Base-by-base conservation (phyloP, 2,113 vertebrate genomes). In the Gila orcuttii region DNA sequence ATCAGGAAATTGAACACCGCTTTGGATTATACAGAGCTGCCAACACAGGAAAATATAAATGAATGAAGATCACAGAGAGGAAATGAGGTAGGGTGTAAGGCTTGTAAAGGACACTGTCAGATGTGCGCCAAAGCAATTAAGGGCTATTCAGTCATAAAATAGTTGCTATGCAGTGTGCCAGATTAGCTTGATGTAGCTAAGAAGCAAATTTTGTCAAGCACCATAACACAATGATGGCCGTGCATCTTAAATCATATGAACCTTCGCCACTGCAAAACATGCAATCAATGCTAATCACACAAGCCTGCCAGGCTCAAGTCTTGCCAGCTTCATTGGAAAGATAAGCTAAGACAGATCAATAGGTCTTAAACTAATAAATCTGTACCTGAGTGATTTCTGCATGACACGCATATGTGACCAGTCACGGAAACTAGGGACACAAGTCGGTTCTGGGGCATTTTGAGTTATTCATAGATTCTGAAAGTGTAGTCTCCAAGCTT, bases 1-100 rank as follows among this genome's bases (percentile, higher is more conserved):
- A 52, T 13, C 52, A 84, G 77, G 81, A 88, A 86, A 88, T 68
- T 73, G 52, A 83, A 76, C 69, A 62, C 62, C 55, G 33, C 47
- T 23, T 28, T 39, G n/a, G 82, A 33, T 71, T 45, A 62, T 28
- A 57, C 15, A 13, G 25, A 59, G 71, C 77, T 84, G 60, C 80
- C 76, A 82, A 73, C 50, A 64, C 42, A 79, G n/a, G 64, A 68
- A 79, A 84, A 86, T 80, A 68, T 86, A 79, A 87, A 87, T 55
- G 47, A 84, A 83, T 55, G 79, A 83, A 82, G 80, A 78, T 69
- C 50, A 78, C 59, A 82, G 74, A 84, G n/a, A 82, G 68, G 62
- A 84, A 88, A 86, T 80, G 75, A 80, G 21, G 19, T 59, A 62
- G 68, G 81, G 62, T 80, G 81, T 19, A 45, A 33, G 19, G 42